phyloP scores from a whole-genome alignment of 2,888 invertebrate genomes.

The Taphrorychus bicolor region DNA sequence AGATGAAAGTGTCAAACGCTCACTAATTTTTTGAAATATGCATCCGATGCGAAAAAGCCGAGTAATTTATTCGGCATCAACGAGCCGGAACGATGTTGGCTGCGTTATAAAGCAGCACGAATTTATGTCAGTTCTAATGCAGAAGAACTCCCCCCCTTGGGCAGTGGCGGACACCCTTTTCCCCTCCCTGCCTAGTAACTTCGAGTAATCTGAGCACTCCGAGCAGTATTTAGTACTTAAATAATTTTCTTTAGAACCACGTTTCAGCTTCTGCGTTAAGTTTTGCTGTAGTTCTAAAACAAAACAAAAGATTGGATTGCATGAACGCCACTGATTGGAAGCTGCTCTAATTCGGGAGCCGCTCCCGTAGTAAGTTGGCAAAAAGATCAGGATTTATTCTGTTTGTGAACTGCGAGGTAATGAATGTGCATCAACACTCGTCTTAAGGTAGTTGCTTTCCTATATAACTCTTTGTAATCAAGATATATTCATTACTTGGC shows the following conservation, averaged over 20 bases:
- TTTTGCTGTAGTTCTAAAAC: neutral
- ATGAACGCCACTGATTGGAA: slow-evolving; percentile 6
- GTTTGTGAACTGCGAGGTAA: slow-evolving; percentile 31
- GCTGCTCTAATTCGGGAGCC: slow-evolving; percentile 20
- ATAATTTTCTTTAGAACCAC: neutral
- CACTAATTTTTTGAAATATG: slow-evolving; percentile 38
- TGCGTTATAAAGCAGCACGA: slow-evolving; percentile 29
- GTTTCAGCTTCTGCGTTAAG: neutral
- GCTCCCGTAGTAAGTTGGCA: slow-evolving; percentile 3
- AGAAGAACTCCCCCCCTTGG: neutral
- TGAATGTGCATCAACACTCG: slow-evolving; percentile 34
- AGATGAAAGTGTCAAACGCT: slow-evolving; percentile 37
- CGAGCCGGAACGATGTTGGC: slow-evolving; percentile 35
- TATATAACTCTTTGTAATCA: slow-evolving; percentile 26
- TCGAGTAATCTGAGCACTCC: neutral
- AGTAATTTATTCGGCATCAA: slow-evolving; percentile 39
- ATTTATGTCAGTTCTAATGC: slow-evolving; percentile 35
- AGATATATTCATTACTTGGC: slow-evolving; percentile 20
- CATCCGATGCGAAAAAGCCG: slow-evolving; percentile 35
- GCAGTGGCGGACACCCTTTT: slow-evolving; percentile 3
- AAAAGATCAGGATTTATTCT: slow-evolving; percentile 35
- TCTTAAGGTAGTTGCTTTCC: slow-evolving; percentile 25
- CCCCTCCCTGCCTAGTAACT: neutral
- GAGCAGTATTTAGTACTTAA: neutral
- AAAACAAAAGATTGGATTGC: too few relatives aligned